These are phyloP conservation scores for Kryptolebias ocellatus DNA, from an alignment of 2,797 vertebrate genomes.

Conservation along the genomic window DNA sequence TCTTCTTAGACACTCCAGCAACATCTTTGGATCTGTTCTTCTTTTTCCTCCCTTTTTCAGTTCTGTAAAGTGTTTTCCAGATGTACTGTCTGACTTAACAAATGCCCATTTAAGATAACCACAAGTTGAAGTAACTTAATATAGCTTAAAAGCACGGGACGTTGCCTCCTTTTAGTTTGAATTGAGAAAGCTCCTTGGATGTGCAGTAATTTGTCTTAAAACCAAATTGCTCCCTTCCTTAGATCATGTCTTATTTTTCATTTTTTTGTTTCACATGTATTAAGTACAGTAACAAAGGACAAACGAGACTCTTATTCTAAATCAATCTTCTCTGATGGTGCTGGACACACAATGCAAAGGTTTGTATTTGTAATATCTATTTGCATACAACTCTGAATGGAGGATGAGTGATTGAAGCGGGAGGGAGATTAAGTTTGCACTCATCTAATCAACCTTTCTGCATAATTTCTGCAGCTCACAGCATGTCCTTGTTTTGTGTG, in stretches of 20 bases:
- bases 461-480: slow-evolving; percentile 43
- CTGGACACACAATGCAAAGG: slow-evolving; percentile 32
- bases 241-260: slow-evolving; percentile 19
- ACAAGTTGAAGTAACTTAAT: too few relatives aligned
- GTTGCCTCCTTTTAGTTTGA: too few relatives aligned
- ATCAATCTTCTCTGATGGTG: slow-evolving; percentile 52
- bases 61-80: too few relatives aligned
- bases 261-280: slow-evolving; percentile 21
- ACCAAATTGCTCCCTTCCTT: slow-evolving; percentile 15
- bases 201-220: too few relatives aligned
- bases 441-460: slow-evolving; percentile 37
- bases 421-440: slow-evolving; percentile 19
- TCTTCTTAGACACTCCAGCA: too few relatives aligned
- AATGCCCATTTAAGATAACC: too few relatives aligned
- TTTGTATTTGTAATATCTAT: slow-evolving; percentile 31
- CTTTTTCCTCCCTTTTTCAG: too few relatives aligned
- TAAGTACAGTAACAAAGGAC: slow-evolving; percentile 18
- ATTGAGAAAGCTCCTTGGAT: too few relatives aligned
- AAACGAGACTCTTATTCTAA: slow-evolving; percentile 23
- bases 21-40: too few relatives aligned
- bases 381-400: slow-evolving; percentile 31
- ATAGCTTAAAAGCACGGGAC: too few relatives aligned
- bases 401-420: slow-evolving; percentile 19
- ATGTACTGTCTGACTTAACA: too few relatives aligned
- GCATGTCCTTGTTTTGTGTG: slow-evolving; percentile 46